Evolutionary conservation across 2,888 invertebrate species (phyloP).

Genomic region (Dolichomitus sp.): DNA sequence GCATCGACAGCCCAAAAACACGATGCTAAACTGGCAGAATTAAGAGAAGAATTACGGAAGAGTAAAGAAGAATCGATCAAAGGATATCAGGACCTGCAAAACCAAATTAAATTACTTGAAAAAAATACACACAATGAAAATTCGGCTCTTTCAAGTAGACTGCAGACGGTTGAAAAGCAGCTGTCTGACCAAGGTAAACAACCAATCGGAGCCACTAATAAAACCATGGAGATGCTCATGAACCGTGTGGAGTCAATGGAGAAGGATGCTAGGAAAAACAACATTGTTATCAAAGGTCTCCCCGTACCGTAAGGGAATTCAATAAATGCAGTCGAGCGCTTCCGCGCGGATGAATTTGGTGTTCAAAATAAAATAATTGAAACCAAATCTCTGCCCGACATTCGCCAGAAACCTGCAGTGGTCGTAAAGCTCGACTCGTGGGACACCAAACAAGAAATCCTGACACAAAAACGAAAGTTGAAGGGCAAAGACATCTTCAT

Average conservation of each 20-base stretch:
- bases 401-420: background rate
- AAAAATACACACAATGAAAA: background rate
- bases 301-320: background rate
- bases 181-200: background rate
- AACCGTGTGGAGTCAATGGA: slow-evolving; percentile 10
- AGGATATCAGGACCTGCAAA: background rate
- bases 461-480: background rate
- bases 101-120: background rate
- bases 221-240: background rate
- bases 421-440: background rate
- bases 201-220: background rate
- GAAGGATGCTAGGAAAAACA: slow-evolving; percentile 35
- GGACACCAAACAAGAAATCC: slow-evolving; percentile 4
- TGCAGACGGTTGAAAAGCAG: background rate
- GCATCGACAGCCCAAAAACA: background rate
- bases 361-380: slow-evolving; percentile 4
- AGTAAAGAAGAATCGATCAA: background rate
- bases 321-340: slow-evolving; percentile 2
- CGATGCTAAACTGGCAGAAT: background rate
- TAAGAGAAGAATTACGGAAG: background rate
- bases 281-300: slow-evolving; percentile 17
- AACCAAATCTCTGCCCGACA: background rate
- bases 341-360: slow-evolving; percentile 14
- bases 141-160: background rate
- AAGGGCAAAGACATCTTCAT: background rate